Evolutionary conservation across 2,797 vertebrate genomes (phyloP), one percentile per base, ranked within the genome.

Genomic region (Dendrocincla tyrannina): DNA sequence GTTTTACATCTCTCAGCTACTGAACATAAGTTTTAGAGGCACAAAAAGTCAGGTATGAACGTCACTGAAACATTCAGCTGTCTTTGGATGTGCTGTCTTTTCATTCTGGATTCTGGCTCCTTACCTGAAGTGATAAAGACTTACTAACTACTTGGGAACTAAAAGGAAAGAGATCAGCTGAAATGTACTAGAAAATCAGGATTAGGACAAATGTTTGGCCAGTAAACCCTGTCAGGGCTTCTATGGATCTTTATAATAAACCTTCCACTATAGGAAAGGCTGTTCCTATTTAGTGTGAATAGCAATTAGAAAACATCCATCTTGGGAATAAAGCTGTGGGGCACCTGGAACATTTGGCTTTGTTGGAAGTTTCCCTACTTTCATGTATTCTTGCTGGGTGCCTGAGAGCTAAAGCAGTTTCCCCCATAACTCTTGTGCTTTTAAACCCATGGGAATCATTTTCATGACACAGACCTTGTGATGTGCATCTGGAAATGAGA

Each of bases 1-100:
- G 8, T 49, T 68, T 72, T 30, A 11, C 15, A 3, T 30, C 49
- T 88, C 83, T 27, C 25, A 33, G 41, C n/a, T 56, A 0, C 8
- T 60, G 23, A 37, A 18, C 0, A 0, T 11, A 6, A 15, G 17
- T 39, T 78, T 37, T 16, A 55, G 46, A 64, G 37, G 32, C n/a
- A 47, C 33, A n/a, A 46, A 4, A 32, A 27, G 19, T 56, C 52
- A n/a, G 22, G 7, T 41, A 2, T 59, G 52, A 50, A 33, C 42
- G 42, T 53, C 47, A n/a, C 39, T 0, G 3, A 53, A 17, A 20
- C 0, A 1, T 39, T 76, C 32, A 11, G 9, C 67, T 60, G 5
- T 17, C 47, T 74, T n/a, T 47, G 47, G 11, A 10, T 32, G n/a
- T 17, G 11, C 25, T 22, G 22, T 7, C n/a, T 42, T 66, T 44